Evolutionary conservation across 2,113 vertebrate species (phyloP), one percentile per base, ranked within the genome.

Genomic region (Cynoglossus semilaevis): DNA sequence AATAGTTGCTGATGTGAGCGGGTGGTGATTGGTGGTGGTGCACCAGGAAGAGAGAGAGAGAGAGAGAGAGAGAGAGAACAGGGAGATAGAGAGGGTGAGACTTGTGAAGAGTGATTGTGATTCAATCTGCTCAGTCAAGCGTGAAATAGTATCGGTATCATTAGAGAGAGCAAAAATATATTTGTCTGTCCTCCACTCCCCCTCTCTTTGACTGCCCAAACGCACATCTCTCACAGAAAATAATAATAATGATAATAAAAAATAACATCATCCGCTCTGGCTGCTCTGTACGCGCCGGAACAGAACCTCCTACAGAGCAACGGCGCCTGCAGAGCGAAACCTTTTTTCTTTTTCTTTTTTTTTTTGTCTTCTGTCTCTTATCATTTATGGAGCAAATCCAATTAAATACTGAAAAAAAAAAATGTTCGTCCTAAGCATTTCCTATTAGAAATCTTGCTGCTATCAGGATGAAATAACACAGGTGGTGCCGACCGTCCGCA

Each of bases 71-170:
- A 67, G n/a, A 50, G 15, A 15, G 14, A 15, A 15, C 14, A 35
- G 57, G 66, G 53, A 81, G 22, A 29, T 29, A 29, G 22, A 29
- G 66, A 67, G 80, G 72, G 80, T 69, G 78, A 79, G 74, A 79
- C 78, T 78, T 73, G 70, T 70, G 76, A 77, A 80, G 77, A 80
- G 73, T 16, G 82, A 82, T 76, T 74, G 83, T 75, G 79, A 79
- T 86, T 80, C 79, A 83, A 81, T 87, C 84, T 84, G 81, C 74
- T 80, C 84, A 80, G 64, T 80, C 83, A 83, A 76, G 84, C 83
- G 84, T 85, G 83, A 87, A 88, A 85, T 85, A 67, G 86, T 84
- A 82, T 80, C 74, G 84, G 82, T 86, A 82, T 80, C 84, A 85
- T 86, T 83, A 85, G 77, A 82, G 84, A 80, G 79, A 79, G 82